A percentile compares a stretch with the other conserved stretches of the same genome.
These are phyloP conservation scores for Pollenia griseotomentosa DNA, from an alignment of 2,888 invertebrate species.

Conservation along the genomic window DNA sequence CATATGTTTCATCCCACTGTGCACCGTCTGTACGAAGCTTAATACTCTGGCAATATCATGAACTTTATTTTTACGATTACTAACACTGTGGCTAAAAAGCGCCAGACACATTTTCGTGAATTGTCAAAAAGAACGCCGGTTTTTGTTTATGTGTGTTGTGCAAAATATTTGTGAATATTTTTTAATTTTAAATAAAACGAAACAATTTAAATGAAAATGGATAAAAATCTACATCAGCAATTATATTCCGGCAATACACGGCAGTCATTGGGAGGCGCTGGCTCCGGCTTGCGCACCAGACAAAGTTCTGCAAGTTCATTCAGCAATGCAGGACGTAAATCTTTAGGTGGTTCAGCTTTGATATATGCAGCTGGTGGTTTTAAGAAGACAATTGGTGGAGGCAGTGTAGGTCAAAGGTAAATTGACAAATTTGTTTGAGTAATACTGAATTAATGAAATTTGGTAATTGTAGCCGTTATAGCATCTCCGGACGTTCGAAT, in stretches of 20 bases:
- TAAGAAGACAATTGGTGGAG: constrained; percentile 79
- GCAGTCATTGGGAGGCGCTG: constrained; percentile 76
- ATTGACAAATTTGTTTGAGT: not conserved
- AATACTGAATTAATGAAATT: no score
- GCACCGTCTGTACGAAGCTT: no score
- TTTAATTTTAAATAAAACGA: constrained; percentile 4
- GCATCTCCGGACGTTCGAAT: constrained; percentile 86
- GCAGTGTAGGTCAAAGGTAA: constrained; percentile 66
- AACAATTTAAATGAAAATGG: constrained; percentile 74
- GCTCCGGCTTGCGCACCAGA: constrained; percentile 74
- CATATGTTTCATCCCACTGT: no score
- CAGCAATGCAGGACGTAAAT: constrained; percentile 77
- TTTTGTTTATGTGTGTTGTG: constrained; percentile 52
- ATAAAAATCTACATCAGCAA: constrained; percentile 79
- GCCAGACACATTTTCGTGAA: constrained; percentile 50
- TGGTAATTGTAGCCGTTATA: constrained; percentile 64
- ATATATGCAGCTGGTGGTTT: constrained; percentile 70
- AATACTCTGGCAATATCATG: not conserved
- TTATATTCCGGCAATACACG: constrained; percentile 76
- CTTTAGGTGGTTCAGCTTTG: constrained; percentile 77
- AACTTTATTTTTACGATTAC: not conserved
- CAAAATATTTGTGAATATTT: constrained; percentile 6
- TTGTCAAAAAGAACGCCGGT: constrained; percentile 57
- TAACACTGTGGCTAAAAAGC: constrained; percentile 35
- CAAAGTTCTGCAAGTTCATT: constrained; percentile 77